Base-by-base conservation (phyloP, 1,140 invertebrate species). In the Geopemphigus sp. region DNA sequence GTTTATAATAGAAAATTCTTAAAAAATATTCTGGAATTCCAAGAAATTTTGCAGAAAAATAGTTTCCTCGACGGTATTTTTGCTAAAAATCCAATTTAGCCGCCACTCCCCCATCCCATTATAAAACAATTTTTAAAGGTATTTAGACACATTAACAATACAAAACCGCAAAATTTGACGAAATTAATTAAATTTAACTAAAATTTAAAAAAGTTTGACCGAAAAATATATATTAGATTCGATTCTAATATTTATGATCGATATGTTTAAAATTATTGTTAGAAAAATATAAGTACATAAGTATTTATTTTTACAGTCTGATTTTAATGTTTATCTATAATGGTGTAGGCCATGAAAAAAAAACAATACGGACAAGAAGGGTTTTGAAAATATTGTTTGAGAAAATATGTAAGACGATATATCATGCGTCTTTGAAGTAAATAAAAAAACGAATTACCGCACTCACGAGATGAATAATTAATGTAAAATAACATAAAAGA, bases 381-480 rank as follows among this genome's bases (percentile, higher is more conserved):
- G 4, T 4, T 66, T 11, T 11, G 14, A 5, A 14, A 70, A 53
- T 70, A 15, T 50, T 17, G 50, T 53, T 47, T 19, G 17, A 1
- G 5, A 59, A 26, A 22, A 5, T 22, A 11, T 59, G 14, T 59
- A 3, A 26, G 12, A 26, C 14, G 47, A 14, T 12, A 11, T 14
- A 59, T 14, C 22, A 26, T 10, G 14, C 22, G 57, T 39, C 8
- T 39, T 39, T 39, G 32, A 39, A 39, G 8, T 39, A 8, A 39
- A 39, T 39, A 39, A 39, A 39, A 59, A 12, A 26, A 22, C 22
- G 26, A 26, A 26, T 24, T 15, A 59, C 57, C 4, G 24, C 24
- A 59, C 57, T 59, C 57, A 24, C 57, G 57, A 59, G 57, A 14
- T 59, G 57, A 59, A 59, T 59, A 59, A 24, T 24, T 29, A 59